These are phyloP conservation scores for Mycalesis mineus DNA, from an alignment of 2,888 invertebrate genomes.

Conservation along the genomic window DNA sequence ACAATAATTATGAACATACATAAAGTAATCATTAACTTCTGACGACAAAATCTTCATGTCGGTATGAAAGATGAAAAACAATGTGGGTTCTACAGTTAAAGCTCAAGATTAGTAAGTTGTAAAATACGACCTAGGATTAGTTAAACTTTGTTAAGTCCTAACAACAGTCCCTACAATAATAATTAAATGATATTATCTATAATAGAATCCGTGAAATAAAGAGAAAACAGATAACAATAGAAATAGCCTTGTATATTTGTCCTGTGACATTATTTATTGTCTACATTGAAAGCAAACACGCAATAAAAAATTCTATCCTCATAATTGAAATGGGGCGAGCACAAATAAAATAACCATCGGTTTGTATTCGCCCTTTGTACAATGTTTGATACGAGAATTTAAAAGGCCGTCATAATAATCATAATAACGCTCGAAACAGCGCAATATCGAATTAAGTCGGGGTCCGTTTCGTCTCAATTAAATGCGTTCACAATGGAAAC, in stretches of 20 bases:
- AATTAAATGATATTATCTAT: neutral
- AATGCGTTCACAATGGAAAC: constrained; percentile 50
- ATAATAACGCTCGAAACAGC: constrained; percentile 48
- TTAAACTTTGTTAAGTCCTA: neutral
- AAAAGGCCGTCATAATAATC: constrained; percentile 40
- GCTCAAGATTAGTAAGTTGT: neutral
- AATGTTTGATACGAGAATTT: constrained; percentile 26
- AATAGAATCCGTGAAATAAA: neutral
- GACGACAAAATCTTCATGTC: no score
- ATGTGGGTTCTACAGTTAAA: neutral
- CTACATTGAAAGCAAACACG: constrained; percentile 18
- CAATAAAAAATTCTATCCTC: constrained; percentile 20
- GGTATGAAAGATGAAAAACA: neutral
- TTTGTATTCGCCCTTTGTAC: constrained; percentile 15
- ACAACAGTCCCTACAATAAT: neutral
- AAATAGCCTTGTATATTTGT: neutral
- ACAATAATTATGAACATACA: no score
- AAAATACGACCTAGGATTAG: neutral
- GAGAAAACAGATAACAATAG: neutral
- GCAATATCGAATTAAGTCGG: constrained; percentile 58
- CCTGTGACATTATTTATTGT: neutral
- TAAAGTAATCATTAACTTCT: no score
- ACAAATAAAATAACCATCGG: constrained; percentile 21
- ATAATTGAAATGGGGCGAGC: constrained; percentile 20
- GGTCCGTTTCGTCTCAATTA: constrained; percentile 62